Conservation (phyloP, 2,797 vertebrate species). For the Helostoma temminkii region DNA sequence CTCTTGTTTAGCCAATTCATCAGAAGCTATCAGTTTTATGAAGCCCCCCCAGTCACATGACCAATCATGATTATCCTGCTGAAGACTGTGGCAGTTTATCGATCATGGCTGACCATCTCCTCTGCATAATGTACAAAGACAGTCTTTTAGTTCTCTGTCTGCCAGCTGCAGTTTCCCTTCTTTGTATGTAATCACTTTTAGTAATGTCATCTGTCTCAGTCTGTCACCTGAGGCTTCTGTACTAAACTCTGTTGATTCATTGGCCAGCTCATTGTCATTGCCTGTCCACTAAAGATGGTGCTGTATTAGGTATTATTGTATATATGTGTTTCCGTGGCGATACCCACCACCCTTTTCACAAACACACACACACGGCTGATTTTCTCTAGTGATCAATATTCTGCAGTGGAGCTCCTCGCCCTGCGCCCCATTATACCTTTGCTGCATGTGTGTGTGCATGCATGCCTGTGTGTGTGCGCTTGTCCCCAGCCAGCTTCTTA, state of each 20-base stretch:
- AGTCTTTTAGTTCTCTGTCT: neutral
- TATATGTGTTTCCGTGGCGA: constrained; percentile 18
- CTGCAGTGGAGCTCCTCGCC: constrained; percentile 77
- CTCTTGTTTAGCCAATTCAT: no score
- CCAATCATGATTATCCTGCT: no score
- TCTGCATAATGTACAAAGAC: constrained; percentile 18
- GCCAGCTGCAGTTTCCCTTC: neutral
- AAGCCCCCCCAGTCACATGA: no score
- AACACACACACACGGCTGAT: constrained; percentile 55
- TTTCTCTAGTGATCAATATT: constrained; percentile 81
- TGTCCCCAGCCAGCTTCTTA: constrained; percentile 57
- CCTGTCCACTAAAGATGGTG: neutral
- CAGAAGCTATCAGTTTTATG: neutral
- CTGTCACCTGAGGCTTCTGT: neutral
- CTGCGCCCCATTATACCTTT: constrained; percentile 74
- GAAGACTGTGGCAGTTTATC: constrained; percentile 55
- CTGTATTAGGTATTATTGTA: constrained; percentile 32
- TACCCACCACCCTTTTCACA: constrained; percentile 9
- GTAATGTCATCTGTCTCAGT: neutral
- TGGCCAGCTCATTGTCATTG: neutral
- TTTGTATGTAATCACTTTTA: neutral
- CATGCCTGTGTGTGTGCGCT: constrained; percentile 35
- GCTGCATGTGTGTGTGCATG: constrained; percentile 39
- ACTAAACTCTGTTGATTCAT: neutral
- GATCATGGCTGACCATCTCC: constrained; percentile 44